These are phyloP conservation scores for Tachysurus vachellii DNA, from an alignment of 2,113 vertebrate species.

Conservation along the genomic window DNA sequence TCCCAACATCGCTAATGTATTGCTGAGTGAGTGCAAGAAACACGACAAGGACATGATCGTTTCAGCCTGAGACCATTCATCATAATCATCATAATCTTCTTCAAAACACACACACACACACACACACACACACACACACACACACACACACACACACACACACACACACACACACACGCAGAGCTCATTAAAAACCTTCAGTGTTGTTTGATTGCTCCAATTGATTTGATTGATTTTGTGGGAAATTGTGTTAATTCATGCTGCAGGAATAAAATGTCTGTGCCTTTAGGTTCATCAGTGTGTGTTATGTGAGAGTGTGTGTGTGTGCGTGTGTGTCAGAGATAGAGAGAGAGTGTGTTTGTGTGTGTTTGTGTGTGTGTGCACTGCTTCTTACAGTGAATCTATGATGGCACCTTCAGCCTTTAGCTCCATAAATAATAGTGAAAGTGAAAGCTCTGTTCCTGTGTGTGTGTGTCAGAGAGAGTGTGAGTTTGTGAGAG, in stretches of 20 bases:
- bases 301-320: neutral
- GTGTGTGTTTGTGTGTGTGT: too few species aligned
- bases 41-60: conserved; percentile 18
- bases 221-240: neutral
- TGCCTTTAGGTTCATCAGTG: neutral
- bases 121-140: conserved; percentile 14
- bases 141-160: conserved; percentile 6
- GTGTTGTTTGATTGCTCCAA: neutral
- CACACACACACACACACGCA: conserved; percentile 16
- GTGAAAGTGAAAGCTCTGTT: too few species aligned
- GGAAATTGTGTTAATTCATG: conserved; percentile 4
- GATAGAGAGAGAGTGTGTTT: too few species aligned
- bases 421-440: too few species aligned
- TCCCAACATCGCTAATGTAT: neutral
- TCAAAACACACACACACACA: conserved; percentile 15
- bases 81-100: neutral
- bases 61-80: neutral
- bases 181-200: conserved; percentile 8
- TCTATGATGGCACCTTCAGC: too few species aligned
- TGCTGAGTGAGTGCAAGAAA: neutral
- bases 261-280: neutral
- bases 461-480: too few species aligned
- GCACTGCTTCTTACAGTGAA: too few species aligned
- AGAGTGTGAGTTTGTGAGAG: too few species aligned
- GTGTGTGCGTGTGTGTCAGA: neutral